Evolutionary conservation across 2,113 vertebrate genomes (phyloP), one percentile per base, ranked within the genome.

Genomic region (Channa argus): DNA sequence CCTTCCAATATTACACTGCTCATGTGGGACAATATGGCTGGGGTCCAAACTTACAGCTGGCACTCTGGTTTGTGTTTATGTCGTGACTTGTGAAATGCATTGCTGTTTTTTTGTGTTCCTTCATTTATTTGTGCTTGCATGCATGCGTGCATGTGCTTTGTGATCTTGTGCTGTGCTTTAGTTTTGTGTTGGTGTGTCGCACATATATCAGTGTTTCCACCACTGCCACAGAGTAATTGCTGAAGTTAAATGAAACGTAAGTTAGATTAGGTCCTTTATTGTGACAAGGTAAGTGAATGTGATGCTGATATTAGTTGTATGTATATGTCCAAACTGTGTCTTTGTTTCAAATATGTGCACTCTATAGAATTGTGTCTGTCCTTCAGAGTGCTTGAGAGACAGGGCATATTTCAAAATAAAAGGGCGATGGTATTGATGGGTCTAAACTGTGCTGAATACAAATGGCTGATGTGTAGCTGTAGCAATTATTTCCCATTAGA

Each of bases 21-120:
- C 86, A 82, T 75, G 89, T 77, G 89, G 92, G 88, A 90, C 89
- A 92, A 86, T 86, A 87, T 84, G 83, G 74, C 77, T 74, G 78
- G 85, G 87, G 74, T 80, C 58, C 68, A 76, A 39, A 66, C 84
- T 67, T 71, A 63, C 41, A 74, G 47, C 73, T 49, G 44, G 6
- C 63, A 66, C 73, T 64, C 7, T 54, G 54, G 44, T 65, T 83
- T 75, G 74, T 88, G 62, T 76, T 68, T 5, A 52, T 38, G 66
- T 63, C 49, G 10, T 47, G 51, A 63, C 68, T 52, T 65, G 53
- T 63, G 46, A 54, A 63, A 50, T 83, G 89, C 90, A 89, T 92
- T 89, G 85, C 80, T 76, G 43, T 36, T 75, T 78, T 65, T 9
- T 55, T 24, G 24, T 24, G 24, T 24, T 24, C 24, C 24, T 24